Base-by-base conservation (phyloP, 2,888 invertebrate genomes). In the Oligia latruncula region DNA sequence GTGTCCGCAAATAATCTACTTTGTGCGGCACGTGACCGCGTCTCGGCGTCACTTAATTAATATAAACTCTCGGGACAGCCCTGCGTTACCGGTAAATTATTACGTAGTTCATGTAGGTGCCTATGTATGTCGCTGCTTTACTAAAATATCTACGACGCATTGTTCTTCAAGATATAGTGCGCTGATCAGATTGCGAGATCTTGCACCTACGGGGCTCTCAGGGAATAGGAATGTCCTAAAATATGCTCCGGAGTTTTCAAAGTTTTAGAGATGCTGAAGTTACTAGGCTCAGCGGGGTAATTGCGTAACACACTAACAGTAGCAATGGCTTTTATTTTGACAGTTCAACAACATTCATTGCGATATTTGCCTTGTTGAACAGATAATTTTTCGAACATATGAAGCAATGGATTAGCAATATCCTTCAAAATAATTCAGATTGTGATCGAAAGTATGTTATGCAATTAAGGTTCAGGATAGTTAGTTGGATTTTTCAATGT, bases 1-100 rank as follows among this genome's bases (percentile, higher is more conserved):
- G 90, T 91, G 90, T 90, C 89, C 90, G 87, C 89, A 90, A 90
- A 92, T 93, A 93, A 94, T 93, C 92, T 92, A 93, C 91, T 94
- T 93, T 93, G 91, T 77, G 85, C 77, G 78, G 92, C 84, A 93
- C 93, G 94, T 94, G 94, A 93, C 92, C 89, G 87, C 87, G 90
- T 83, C 83, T 76, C 76, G 65, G 82, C 82, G 84, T 82, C 88
- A 88, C 90, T 92, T 93, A 93, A 93, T 93, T 93, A 93, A 93
- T 93, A 93, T 92, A 91, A 93, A 92, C 93, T 91, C 91, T 88
- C 81, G 85, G 81, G 85, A 84, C 89, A 90, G 85, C 89, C 89
- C 89, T 89, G 76, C 71, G 74, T 73, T 78, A 76, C 79, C 76
- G 46, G 83, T 87, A 80, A 87, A 86, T 85, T 88, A 87, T 88